A percentile compares a stretch with the other conserved stretches of the same genome.
These are phyloP conservation scores for Lutjanus campechanus DNA, from an alignment of 2,797 vertebrate genomes.

Conservation along the genomic window DNA sequence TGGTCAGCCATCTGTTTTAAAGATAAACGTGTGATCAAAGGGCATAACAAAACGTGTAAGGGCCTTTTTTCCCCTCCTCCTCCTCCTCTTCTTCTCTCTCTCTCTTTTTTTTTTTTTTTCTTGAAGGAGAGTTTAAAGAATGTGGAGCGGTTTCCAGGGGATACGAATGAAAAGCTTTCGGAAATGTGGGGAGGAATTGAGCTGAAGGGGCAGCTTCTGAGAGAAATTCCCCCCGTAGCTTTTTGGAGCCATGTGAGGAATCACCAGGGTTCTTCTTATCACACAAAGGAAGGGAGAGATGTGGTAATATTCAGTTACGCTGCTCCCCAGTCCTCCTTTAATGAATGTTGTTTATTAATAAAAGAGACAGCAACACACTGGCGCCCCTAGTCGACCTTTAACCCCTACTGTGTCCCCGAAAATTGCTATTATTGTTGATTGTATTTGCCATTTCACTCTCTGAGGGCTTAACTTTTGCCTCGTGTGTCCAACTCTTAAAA, in stretches of 20 bases:
- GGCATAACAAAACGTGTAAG: slow-evolving; percentile 86
- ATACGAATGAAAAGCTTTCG: slow-evolving; percentile 91
- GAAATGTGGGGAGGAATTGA: slow-evolving; percentile 89
- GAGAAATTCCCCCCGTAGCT: slow-evolving; percentile 87
- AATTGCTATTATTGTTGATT: slow-evolving; percentile 57
- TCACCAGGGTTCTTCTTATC: slow-evolving; percentile 86
- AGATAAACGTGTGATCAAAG: slow-evolving; percentile 89
- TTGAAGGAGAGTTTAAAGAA: slow-evolving; percentile 87
- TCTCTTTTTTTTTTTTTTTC: slow-evolving; percentile 62
- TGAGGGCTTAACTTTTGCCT: slow-evolving; percentile 15
- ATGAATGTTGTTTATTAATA: slow-evolving; percentile 87
- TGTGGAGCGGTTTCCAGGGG: slow-evolving; percentile 90
- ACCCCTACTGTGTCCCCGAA: slow-evolving; percentile 62
- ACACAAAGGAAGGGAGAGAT: slow-evolving; percentile 85
- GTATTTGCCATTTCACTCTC: slow-evolving; percentile 38
- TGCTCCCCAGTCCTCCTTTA: slow-evolving; percentile 78
- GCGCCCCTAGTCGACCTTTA: slow-evolving; percentile 76
- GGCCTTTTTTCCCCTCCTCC: slow-evolving; percentile 50
- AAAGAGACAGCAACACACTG: slow-evolving; percentile 74
- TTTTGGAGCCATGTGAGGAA: slow-evolving; percentile 86
- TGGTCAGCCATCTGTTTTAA: slow-evolving; percentile 87
- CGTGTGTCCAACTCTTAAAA: background rate
- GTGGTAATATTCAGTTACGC: slow-evolving; percentile 84
- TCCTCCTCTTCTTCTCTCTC: slow-evolving; percentile 31
- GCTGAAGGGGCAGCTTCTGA: slow-evolving; percentile 84